Evolutionary conservation across 2,888 invertebrate species (phyloP), one percentile per base, ranked within the genome.

Genomic region (Mamestra brassicae): DNA sequence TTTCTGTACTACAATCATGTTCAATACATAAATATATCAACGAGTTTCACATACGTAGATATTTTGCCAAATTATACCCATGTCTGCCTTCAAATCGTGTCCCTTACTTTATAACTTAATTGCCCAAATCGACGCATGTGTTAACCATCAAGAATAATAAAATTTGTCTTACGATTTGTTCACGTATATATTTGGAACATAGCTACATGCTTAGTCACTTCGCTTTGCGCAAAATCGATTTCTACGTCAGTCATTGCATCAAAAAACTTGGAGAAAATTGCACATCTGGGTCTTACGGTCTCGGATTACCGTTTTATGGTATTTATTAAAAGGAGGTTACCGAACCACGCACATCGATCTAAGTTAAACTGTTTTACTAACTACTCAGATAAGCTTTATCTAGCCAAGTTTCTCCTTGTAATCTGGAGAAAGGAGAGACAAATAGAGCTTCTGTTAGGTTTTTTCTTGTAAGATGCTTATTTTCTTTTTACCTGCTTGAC

Each of bases 281-380:
- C 54, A 58, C 66, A 83, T 81, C 83, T 85, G 42, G 78, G 83
- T 70, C 67, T 85, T 78, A 81, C 83, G 78, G 82, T 83, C 64
- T 68, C 42, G 10, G 76, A 84, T 74, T 72, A 78, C 78, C 73
- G 83, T 81, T 85, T 85, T 85, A 79, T 82, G 64, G 80, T 80
- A 83, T 87, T 87, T 83, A 87, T 70, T 76, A 55, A 79, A 87
- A 74, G 74, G 64, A 73, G 87, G 87, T 74, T 75, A 80, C 69
- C 62, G 78, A 76, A 74, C 73, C 83, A 60, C 57, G 64, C 54
- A 67, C 85, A 63, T 73, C 57, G 66, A 76, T 86, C 70, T 71
- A 70, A 76, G 74, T 81, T 78, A 78, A 86, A 67, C 75, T 67
- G 71, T 71, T 75, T 58, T 13, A 17, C 50, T 58, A 10, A n/a